These are phyloP conservation scores for Belonocnema kinseyi DNA, from an alignment of 1,140 invertebrate species.

Conservation along the genomic window DNA sequence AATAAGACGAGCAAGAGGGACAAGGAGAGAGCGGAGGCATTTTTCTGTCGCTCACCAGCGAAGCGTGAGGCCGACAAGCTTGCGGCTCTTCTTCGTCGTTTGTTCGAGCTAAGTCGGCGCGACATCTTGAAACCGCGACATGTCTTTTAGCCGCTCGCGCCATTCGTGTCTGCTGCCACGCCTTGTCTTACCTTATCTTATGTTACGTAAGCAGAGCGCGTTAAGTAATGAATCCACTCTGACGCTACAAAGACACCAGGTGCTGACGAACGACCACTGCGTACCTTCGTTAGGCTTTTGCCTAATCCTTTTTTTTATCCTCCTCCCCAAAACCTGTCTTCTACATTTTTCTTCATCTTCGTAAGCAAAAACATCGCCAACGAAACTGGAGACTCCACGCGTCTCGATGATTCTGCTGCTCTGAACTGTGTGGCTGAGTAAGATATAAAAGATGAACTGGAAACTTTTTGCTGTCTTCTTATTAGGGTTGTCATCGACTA, in stretches of 20 bases:
- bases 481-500: constrained; percentile 16
- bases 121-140: constrained; percentile 73
- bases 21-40: constrained; percentile 46
- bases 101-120: constrained; percentile 68
- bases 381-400: constrained; percentile 2
- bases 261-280: constrained; percentile 48
- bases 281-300: constrained; percentile 38
- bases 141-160: constrained; percentile 63
- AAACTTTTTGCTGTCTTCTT: neutral
- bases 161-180: constrained; percentile 44
- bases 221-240: constrained; percentile 50
- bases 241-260: constrained; percentile 47
- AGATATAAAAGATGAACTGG: neutral
- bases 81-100: constrained; percentile 64
- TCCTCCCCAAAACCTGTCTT: constrained; percentile 43
- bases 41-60: constrained; percentile 59
- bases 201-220: constrained; percentile 54
- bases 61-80: constrained; percentile 73
- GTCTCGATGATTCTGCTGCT: neutral
- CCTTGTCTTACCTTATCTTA: constrained; percentile 12
- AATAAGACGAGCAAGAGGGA: constrained; percentile 39
- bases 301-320: constrained; percentile 44
- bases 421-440: neutral
- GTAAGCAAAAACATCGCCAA: neutral
- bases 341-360: constrained; percentile 4